phyloP scores from a whole-genome alignment of 2,113 vertebrate species.

The Megalops atlanticus region DNA sequence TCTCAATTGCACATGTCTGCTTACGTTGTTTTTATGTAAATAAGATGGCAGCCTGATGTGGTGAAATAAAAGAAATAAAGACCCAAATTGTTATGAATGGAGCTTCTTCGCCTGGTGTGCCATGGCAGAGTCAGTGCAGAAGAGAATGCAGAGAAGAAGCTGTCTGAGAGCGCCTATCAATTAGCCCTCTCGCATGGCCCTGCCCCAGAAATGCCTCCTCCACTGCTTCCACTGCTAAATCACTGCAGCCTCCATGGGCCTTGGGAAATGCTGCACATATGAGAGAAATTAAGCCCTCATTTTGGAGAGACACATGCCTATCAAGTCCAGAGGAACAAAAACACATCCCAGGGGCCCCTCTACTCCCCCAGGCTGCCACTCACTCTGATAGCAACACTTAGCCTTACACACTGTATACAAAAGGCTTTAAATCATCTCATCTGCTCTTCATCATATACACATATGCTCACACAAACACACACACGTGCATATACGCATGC shows the following conservation, averaged over 20 bases:
- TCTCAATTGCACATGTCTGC: no score
- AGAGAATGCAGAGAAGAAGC: conserved; percentile 1
- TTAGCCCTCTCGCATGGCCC: conserved; percentile 86
- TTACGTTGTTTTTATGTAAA: no score
- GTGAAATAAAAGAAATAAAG: neutral
- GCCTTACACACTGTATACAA: conserved; percentile 73
- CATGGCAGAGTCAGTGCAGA: neutral
- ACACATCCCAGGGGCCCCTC: conserved; percentile 75
- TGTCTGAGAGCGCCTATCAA: conserved; percentile 75
- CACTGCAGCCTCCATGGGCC: conserved; percentile 60
- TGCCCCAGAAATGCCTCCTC: conserved; percentile 71
- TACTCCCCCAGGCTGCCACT: conserved; percentile 77
- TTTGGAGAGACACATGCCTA: conserved; percentile 93
- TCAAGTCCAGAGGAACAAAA: conserved; percentile 87
- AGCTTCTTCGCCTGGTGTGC: neutral
- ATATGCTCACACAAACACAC: neutral
- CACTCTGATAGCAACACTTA: conserved; percentile 77
- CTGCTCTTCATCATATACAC: conserved; percentile 56
- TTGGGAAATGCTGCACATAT: conserved; percentile 89
- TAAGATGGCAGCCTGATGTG: no score
- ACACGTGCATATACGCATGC: neutral
- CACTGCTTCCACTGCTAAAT: conserved; percentile 73
- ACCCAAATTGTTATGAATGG: neutral
- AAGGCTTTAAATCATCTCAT: conserved; percentile 76
- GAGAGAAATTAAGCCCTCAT: conserved; percentile 90